A percentile compares a stretch with the other conserved stretches of the same genome.
Evolutionary conservation across 2,113 vertebrate genomes (phyloP).

Genomic region (Felis chaus): DNA sequence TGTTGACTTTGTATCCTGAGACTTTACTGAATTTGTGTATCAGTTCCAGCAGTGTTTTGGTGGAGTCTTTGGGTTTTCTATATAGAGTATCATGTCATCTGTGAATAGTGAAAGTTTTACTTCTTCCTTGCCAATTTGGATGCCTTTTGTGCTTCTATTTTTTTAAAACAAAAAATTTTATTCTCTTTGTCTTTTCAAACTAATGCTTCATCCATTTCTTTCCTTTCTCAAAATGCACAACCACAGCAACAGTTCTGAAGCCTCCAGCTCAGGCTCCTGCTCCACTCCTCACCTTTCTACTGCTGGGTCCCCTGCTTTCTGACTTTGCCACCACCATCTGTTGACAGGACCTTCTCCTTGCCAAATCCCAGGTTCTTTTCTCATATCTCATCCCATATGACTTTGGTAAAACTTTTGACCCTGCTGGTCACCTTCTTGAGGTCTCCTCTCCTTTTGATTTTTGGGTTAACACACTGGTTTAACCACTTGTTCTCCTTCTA

Average conservation of each 20-base stretch:
- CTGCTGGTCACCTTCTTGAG: background rate
- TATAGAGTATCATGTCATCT: background rate
- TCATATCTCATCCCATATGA: background rate
- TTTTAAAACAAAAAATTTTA: background rate
- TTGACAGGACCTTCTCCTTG: background rate
- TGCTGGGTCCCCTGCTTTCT: background rate
- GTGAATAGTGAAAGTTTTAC: background rate
- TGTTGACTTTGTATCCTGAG: background rate
- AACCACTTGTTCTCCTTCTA: background rate
- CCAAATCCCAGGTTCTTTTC: background rate
- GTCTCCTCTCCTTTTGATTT: no score
- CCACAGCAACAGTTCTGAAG: background rate
- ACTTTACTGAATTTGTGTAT: background rate
- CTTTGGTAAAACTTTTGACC: background rate
- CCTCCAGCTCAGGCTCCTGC: accelerated
- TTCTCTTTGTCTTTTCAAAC: background rate
- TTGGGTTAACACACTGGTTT: background rate
- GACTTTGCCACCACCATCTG: background rate
- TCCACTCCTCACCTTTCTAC: no score
- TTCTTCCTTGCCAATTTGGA: background rate
- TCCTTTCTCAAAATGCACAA: background rate
- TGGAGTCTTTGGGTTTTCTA: background rate
- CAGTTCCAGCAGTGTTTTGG: background rate
- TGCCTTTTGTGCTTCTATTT: background rate
- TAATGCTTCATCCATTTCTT: background rate